phyloP scores from a whole-genome alignment of 2,113 vertebrate species.

The Silurus glanis region DNA sequence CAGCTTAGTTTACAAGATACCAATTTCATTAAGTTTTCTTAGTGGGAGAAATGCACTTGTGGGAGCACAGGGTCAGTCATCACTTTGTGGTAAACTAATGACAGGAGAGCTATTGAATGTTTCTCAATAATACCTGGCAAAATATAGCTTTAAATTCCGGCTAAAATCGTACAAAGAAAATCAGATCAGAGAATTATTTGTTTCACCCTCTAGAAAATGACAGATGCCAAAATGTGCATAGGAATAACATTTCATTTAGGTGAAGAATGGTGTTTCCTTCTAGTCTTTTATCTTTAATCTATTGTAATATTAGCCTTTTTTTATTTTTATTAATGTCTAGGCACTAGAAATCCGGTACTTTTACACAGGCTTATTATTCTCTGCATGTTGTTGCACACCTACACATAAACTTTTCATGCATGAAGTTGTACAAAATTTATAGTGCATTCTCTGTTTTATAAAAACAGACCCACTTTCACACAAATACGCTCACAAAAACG shows the following conservation, averaged over 20 bases:
- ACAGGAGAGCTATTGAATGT: not conserved
- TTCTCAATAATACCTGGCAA: not conserved
- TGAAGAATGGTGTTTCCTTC: not conserved
- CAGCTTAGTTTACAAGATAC: not conserved
- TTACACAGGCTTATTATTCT: not conserved
- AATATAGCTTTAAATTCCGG: not conserved
- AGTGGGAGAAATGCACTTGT: not conserved
- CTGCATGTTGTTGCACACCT: not conserved
- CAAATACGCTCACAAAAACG: slow-evolving; percentile 27
- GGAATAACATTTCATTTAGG: not conserved
- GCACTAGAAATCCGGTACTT: not conserved
- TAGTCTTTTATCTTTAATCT: not conserved
- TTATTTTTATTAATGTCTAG: not conserved
- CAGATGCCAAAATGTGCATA: not conserved
- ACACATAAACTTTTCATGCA: not conserved
- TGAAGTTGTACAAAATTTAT: slow-evolving; percentile 1
- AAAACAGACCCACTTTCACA: slow-evolving; percentile 4
- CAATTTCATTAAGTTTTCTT: not conserved
- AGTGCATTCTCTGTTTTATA: slow-evolving; percentile 13
- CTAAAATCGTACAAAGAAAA: not conserved
- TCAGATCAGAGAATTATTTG: too few relatives aligned
- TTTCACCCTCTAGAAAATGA: not conserved
- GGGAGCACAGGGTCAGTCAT: not conserved
- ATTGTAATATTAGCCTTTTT: not conserved
- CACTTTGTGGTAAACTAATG: not conserved